phyloP scores from a whole-genome alignment of 2,888 invertebrate genomes.

The Rhogogaster chlorosoma region DNA sequence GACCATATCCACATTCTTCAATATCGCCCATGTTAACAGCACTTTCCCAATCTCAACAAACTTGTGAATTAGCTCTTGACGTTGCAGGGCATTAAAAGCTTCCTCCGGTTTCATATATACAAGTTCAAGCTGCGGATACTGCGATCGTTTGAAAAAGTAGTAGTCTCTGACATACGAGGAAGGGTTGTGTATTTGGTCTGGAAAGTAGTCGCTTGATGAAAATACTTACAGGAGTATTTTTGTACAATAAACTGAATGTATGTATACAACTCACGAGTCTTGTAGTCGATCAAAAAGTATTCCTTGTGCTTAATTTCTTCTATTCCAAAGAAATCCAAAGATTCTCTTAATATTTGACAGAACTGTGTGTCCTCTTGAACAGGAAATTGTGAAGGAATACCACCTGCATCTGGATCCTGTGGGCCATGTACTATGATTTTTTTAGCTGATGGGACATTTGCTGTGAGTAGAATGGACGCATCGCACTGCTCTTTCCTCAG shows the following conservation, averaged over 20 bases:
- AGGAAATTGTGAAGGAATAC: conserved; percentile 98
- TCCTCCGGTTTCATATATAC: conserved; percentile 96
- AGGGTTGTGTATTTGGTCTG: conserved; percentile 98
- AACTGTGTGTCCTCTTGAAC: conserved; percentile 99
- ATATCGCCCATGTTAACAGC: conserved; percentile 93
- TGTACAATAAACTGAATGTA: background rate
- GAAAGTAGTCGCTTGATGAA: conserved; percentile 56
- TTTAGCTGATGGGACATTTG: conserved; percentile 99
- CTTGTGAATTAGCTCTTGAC: conserved; percentile 94
- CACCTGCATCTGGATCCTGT: conserved; percentile 92
- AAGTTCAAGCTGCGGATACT: conserved; percentile 97
- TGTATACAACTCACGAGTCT: conserved; percentile 89
- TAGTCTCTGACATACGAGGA: conserved; percentile 97
- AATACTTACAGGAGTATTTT: background rate
- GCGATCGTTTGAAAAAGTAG: conserved; percentile 91
- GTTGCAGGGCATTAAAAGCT: conserved; percentile 93
- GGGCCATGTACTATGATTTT: conserved; percentile 99
- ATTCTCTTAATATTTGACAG: conserved; percentile 95
- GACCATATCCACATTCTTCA: conserved; percentile 96
- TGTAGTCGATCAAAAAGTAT: conserved; percentile 98
- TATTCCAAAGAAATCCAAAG: conserved; percentile 97
- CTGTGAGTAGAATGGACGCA: conserved; percentile 97
- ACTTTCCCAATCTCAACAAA: conserved; percentile 99
- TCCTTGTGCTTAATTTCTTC: conserved; percentile 93
- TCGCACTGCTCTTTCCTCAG: conserved; percentile 99